Percentiles rank a stretch among this genome's conserved stretches.
Evolutionary conservation across 2,797 vertebrate genomes (phyloP).

Genomic region (Siniperca undulata): DNA sequence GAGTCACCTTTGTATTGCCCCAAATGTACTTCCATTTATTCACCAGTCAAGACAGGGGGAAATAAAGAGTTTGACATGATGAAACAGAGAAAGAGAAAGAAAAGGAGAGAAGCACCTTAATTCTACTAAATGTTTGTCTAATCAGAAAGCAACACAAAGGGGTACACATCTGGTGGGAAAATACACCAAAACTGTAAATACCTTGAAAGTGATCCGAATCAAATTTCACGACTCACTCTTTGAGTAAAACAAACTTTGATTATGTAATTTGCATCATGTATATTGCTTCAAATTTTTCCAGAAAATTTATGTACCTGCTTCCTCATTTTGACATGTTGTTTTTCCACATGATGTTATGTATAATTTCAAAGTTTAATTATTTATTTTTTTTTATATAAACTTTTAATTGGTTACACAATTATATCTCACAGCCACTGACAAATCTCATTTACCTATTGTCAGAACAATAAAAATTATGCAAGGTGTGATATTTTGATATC

Average conservation of each 20-base stretch:
- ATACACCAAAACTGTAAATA: background rate
- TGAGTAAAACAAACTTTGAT: background rate
- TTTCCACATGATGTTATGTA: too few species aligned
- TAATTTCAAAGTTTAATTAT: background rate
- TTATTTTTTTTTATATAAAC: background rate
- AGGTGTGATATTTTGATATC: background rate
- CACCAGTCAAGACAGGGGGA: background rate
- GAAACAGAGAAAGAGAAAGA: conserved; percentile 7
- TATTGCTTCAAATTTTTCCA: background rate
- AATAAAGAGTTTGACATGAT: background rate
- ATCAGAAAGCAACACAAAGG: background rate
- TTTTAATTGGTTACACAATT: too few species aligned
- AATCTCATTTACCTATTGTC: background rate
- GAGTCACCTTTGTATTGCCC: conserved; percentile 59
- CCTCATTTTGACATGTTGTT: background rate
- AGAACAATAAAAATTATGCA: background rate
- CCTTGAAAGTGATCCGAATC: background rate
- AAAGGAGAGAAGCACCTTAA: background rate
- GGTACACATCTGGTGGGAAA: conserved; percentile 6
- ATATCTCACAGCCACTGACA: background rate
- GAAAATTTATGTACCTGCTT: background rate
- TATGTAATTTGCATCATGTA: background rate
- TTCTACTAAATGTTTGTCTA: background rate
- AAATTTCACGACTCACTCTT: background rate
- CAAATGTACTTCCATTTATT: conserved; percentile 59